A percentile compares a stretch with the other conserved stretches of the same genome.
These are phyloP conservation scores for Scaptomyza reducta DNA, from an alignment of 2,888 invertebrate species.

Conservation along the genomic window DNA sequence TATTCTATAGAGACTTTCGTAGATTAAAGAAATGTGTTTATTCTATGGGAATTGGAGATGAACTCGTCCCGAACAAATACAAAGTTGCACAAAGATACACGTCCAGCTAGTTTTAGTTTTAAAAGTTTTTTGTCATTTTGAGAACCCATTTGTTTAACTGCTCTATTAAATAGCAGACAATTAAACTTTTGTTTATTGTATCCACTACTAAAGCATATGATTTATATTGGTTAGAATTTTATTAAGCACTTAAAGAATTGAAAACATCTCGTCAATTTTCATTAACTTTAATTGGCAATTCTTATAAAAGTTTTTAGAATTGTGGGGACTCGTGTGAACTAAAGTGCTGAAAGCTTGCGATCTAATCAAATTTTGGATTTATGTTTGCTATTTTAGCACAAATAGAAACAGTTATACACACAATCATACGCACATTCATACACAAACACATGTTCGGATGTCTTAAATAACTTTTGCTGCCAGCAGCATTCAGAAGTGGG, in stretches of 20 bases:
- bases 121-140: too few relatives aligned
- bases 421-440: slow-evolving; percentile 1
- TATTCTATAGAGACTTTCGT: neutral
- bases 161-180: neutral
- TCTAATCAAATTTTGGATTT: slow-evolving; percentile 42
- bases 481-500: slow-evolving; percentile 34
- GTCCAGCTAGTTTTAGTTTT: too few relatives aligned
- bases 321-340: slow-evolving; percentile 13
- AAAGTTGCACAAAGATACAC: neutral
- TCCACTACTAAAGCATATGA: too few relatives aligned
- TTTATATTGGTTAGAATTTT: too few relatives aligned
- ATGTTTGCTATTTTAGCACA: slow-evolving; percentile 57
- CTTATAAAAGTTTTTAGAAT: slow-evolving; percentile 26
- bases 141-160: too few relatives aligned
- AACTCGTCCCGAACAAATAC: neutral
- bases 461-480: slow-evolving; percentile 64
- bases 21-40: neutral
- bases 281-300: neutral
- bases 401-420: neutral
- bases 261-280: neutral
- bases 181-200: neutral
- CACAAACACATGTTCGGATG: slow-evolving; percentile 5
- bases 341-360: slow-evolving; percentile 26
- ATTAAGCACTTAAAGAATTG: too few relatives aligned
- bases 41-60: neutral